Evolutionary conservation across 2,113 vertebrate genomes (phyloP).

Genomic region (Hylia prasina): DNA sequence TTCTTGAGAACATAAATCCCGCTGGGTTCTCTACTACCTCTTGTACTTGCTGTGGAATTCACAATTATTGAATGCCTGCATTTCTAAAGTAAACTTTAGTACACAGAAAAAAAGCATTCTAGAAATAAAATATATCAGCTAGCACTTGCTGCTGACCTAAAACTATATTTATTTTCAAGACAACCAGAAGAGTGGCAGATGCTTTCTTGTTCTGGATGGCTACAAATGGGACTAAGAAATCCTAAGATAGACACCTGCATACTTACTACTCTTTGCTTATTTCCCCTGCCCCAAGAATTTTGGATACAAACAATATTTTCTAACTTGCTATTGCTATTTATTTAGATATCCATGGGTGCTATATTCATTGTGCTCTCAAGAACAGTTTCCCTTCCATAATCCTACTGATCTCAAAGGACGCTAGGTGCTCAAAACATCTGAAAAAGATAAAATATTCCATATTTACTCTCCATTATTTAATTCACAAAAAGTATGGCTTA

Average conservation of each 20-base stretch:
- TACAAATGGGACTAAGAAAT: constrained; percentile 11
- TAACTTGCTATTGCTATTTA: background rate
- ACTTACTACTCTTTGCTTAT: background rate
- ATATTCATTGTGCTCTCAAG: background rate
- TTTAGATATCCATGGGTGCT: background rate
- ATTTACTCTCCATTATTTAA: background rate
- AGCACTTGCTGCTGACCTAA: constrained; percentile 14
- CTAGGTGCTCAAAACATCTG: background rate
- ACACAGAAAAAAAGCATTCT: background rate
- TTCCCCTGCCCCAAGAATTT: background rate
- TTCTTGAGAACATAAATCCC: background rate
- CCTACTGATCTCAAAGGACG: background rate
- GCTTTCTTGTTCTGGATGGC: constrained; percentile 22
- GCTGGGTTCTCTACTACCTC: background rate
- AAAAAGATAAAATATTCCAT: background rate
- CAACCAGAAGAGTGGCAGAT: constrained; percentile 3
- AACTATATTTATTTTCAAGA: constrained; percentile 22
- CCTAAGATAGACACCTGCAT: background rate
- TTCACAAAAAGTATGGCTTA: background rate
- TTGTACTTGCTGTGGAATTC: background rate
- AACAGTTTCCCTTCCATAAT: background rate
- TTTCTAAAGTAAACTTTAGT: background rate
- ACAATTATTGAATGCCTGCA: background rate
- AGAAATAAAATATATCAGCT: constrained; percentile 16
- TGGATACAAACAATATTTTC: background rate